Percentiles rank a stretch among this genome's conserved stretches.
Evolutionary conservation across 2,113 vertebrate genomes (phyloP).

Genomic region (Apteryx mantelli): DNA sequence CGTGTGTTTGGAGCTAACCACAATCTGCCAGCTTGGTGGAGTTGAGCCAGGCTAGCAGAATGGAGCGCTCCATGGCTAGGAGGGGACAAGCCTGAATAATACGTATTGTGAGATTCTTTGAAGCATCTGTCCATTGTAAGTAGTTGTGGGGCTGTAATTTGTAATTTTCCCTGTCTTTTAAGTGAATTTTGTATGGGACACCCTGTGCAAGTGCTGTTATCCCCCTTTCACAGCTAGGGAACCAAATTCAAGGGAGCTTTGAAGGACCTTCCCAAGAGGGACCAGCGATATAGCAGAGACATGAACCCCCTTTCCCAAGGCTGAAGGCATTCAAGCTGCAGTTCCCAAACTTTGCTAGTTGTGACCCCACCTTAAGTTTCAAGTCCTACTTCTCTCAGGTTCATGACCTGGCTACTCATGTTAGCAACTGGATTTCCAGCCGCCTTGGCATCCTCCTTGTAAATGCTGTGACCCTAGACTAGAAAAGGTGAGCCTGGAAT

Average conservation of each 20-base stretch:
- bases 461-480: background rate
- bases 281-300: background rate
- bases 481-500: background rate
- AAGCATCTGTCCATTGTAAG: background rate
- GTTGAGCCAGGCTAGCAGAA: background rate
- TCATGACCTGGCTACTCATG: background rate
- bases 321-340: background rate
- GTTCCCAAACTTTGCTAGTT: background rate
- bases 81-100: background rate
- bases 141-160: background rate
- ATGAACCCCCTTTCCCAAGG: background rate
- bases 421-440: background rate
- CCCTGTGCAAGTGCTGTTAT: background rate
- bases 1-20: background rate
- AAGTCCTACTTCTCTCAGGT: background rate
- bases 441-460: background rate
- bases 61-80: background rate
- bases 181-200: background rate
- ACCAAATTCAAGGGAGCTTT: background rate
- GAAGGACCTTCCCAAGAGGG: background rate
- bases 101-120: background rate
- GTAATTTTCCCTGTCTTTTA: background rate
- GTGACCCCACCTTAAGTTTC: background rate
- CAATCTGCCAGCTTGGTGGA: background rate
- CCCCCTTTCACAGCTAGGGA: accelerated